Evolutionary conservation across 2,888 invertebrate genomes (phyloP), one percentile per base, ranked within the genome.

Genomic region (Pandemis heparana): DNA sequence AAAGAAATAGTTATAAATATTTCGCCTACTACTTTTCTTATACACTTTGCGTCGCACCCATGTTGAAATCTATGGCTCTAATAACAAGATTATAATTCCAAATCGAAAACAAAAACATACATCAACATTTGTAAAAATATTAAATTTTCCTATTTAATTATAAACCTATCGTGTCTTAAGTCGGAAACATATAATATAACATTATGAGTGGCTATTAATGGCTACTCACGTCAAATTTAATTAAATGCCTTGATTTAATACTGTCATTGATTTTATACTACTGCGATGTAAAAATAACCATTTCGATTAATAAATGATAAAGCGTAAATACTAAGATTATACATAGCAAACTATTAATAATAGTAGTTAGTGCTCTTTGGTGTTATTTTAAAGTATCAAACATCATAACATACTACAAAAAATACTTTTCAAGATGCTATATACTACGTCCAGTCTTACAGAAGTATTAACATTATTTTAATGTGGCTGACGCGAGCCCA

Each of bases 321-420:
- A 48, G 8, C 48, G 41, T 60, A 64, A 65, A 64, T 69, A 71
- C 61, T 70, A 74, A 32, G 69, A 65, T 70, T 80, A 80, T 77
- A 82, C 80, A 80, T 78, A 75, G 67, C 66, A 73, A 77, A 41
- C 77, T 76, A 76, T 75, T 81, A 80, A 79, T 78, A 84, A 82
- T 80, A 80, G 73, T 81, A 80, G 80, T 75, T 81, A 80, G 80
- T 75, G 64, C 80, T 75, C 82, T 83, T 85, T 82, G 83, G 84
- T 82, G 79, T 81, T 81, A 39, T 59, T 62, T 48, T 64, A 74
- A 64, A 38, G 64, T 70, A 51, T 62, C 59, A 59, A 73, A 69
- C 68, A 69, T 69, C 59, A 48, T 59, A 51, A 51, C 46, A 38
- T 68, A 67, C 56, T 66, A 72, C 51, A 67, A 69, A 68, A 64